Percentiles rank a stretch among this genome's conserved stretches.
These are phyloP conservation scores for Leptobrachium leishanense DNA, from an alignment of 2,113 vertebrate species.

Conservation along the genomic window DNA sequence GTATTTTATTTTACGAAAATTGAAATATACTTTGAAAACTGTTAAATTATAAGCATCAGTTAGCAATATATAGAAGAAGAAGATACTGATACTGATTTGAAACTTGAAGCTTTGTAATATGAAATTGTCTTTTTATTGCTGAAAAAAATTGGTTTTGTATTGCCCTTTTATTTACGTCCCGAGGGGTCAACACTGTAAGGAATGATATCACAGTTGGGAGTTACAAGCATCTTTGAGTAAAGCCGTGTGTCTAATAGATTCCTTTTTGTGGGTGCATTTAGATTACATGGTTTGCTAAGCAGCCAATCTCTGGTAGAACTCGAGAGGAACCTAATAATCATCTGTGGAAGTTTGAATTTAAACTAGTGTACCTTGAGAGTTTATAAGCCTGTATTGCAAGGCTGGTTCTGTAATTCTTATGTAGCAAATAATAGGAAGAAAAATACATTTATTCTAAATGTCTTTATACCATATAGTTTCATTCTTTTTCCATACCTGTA, in stretches of 20 bases:
- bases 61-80: not conserved
- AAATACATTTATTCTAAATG: too few species aligned
- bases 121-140: not conserved
- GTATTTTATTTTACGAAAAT: too few species aligned
- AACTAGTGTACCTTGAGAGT: not conserved
- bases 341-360: not conserved
- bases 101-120: not conserved
- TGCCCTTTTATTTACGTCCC: not conserved
- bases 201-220: conserved; percentile 16
- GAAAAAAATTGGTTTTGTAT: not conserved
- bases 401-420: not conserved
- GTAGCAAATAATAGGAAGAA: too few species aligned
- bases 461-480: not conserved
- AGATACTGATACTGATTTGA: not conserved
- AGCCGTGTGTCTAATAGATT: conserved; percentile 1
- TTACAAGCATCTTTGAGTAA: conserved; percentile 3
- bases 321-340: conserved; percentile 5
- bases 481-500: not conserved
- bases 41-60: too few species aligned
- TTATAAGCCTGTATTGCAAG: not conserved
- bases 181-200: not conserved
- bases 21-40: too few species aligned
- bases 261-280: not conserved
- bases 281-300: conserved; percentile 14
- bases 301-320: conserved; percentile 19